A percentile compares a stretch with the other conserved stretches of the same genome.
phyloP scores from a whole-genome alignment of 2,797 vertebrate genomes.

The Darevskia mixta region DNA sequence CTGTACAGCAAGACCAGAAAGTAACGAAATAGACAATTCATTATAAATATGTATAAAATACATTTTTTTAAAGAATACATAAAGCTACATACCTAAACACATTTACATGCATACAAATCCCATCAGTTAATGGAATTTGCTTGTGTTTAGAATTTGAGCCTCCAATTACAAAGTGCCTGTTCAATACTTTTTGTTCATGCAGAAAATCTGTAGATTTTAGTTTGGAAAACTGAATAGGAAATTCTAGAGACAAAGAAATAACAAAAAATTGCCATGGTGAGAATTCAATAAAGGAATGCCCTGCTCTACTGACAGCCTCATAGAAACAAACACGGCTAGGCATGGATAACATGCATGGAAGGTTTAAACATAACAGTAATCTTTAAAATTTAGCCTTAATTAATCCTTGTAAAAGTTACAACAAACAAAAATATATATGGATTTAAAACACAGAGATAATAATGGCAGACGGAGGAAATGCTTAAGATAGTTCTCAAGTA shows the following conservation, averaged over 20 bases:
- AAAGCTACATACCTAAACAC: slow-evolving; percentile 25
- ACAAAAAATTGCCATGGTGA: neutral
- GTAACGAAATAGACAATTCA: neutral
- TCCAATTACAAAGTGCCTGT: slow-evolving; percentile 20
- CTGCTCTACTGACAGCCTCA: neutral
- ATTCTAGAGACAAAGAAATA: slow-evolving; percentile 15
- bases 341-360: neutral
- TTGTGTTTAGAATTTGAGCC: slow-evolving; percentile 31
- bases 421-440: neutral
- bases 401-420: slow-evolving; percentile 1
- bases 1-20: neutral
- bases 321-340: neutral
- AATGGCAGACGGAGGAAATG: neutral
- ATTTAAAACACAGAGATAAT: accelerated
- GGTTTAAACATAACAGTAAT: neutral
- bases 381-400: slow-evolving; percentile 2
- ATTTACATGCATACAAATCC: slow-evolving; percentile 28
- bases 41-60: neutral
- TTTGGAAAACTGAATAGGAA: slow-evolving; percentile 23
- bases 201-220: slow-evolving; percentile 22
- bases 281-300: neutral
- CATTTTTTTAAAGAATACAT: neutral
- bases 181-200: slow-evolving; percentile 28
- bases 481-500: neutral
- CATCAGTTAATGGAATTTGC: slow-evolving; percentile 35